These are phyloP conservation scores for Gari tellinella DNA, from an alignment of 2,888 invertebrate species.

Conservation along the genomic window DNA sequence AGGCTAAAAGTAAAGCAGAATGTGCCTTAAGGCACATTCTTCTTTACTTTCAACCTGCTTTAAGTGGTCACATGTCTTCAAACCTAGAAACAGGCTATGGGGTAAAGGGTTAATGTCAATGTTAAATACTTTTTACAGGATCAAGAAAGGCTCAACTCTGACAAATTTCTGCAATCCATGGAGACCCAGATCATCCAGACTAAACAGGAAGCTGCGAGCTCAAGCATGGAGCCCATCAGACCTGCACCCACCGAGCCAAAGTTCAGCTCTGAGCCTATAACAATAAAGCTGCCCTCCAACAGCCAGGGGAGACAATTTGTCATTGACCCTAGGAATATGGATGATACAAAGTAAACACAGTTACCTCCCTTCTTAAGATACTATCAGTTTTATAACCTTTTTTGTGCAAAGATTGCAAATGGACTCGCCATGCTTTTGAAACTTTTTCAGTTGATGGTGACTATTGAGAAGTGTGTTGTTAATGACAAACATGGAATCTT, in stretches of 20 bases:
- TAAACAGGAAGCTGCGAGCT: conserved; percentile 40
- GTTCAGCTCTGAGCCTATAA: conserved; percentile 52
- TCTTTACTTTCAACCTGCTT: too few species aligned
- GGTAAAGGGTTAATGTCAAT: neutral
- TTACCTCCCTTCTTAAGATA: neutral
- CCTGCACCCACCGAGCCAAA: conserved; percentile 27
- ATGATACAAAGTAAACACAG: conserved; percentile 7
- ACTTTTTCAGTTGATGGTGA: too few species aligned
- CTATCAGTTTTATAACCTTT: too few species aligned
- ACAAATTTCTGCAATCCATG: conserved; percentile 47
- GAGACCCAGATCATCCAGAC: conserved; percentile 45
- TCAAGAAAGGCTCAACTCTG: conserved; percentile 57
- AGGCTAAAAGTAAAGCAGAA: too few species aligned
- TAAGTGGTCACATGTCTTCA: too few species aligned
- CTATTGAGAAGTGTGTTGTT: too few species aligned
- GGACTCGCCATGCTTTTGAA: too few species aligned
- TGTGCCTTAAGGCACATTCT: too few species aligned
- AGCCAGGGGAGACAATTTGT: conserved; percentile 50
- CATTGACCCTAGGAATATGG: conserved; percentile 66
- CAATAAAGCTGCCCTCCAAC: conserved; percentile 43
- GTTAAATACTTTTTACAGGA: conserved; percentile 47
- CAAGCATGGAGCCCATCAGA: conserved; percentile 26
- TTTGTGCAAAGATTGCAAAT: too few species aligned
- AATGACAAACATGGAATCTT: too few species aligned
- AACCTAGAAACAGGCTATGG: too few species aligned